Percentiles rank a stretch among this genome's conserved stretches.
Conservation (phyloP, 2,113 vertebrate species). For the Prietella phreatophila region DNA sequence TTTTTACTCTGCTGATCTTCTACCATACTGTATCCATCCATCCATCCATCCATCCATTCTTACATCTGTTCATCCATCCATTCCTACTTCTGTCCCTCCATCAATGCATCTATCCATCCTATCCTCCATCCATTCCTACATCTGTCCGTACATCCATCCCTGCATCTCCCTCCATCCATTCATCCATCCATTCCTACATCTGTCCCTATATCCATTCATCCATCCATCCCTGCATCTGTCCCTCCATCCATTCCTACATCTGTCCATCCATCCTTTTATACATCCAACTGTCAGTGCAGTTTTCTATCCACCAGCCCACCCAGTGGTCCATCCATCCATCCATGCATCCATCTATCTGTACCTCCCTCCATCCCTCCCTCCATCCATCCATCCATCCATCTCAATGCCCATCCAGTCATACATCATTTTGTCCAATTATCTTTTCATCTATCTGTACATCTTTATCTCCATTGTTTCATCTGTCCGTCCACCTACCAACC, state of each 20-base stretch:
- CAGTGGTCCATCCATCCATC: too few relatives aligned
- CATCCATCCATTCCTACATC: not conserved
- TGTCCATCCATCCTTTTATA: not conserved
- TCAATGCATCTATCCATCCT: not conserved
- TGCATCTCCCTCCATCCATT: not conserved
- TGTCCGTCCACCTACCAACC: not conserved
- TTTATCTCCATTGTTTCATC: too few relatives aligned
- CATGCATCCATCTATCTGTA: not conserved
- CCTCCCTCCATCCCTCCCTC: too few relatives aligned
- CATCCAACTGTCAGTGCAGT: too few relatives aligned
- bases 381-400: not conserved
- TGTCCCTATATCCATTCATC: not conserved
- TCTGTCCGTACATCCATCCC: not conserved
- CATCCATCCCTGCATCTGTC: not conserved
- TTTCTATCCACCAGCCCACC: too few relatives aligned
- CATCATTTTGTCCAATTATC: too few relatives aligned
- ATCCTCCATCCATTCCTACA: not conserved
- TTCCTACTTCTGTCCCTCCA: not conserved
- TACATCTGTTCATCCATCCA: not conserved
- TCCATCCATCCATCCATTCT: not conserved
- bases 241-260: not conserved
- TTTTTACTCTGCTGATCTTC: not conserved
- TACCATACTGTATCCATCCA: too few relatives aligned
- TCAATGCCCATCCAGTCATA: too few relatives aligned
- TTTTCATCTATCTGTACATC: too few relatives aligned